phyloP scores from a whole-genome alignment of 2,113 vertebrate genomes.

The Proterorhinus semilunaris region DNA sequence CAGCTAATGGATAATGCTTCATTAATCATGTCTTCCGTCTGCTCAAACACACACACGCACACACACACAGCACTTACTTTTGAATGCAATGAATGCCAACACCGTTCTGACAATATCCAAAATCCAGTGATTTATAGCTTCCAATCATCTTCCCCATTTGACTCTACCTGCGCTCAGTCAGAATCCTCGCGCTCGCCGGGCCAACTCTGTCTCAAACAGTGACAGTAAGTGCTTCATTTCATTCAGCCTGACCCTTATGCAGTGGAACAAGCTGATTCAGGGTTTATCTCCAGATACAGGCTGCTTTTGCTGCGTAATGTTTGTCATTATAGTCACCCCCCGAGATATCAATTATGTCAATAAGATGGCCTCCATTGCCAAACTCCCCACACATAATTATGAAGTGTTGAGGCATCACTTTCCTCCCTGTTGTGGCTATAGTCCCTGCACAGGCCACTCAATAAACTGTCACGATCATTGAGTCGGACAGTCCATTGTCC shows the following conservation, averaged over 20 bases:
- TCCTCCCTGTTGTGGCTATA: constrained; percentile 18
- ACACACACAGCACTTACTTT: neutral
- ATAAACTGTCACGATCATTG: constrained; percentile 23
- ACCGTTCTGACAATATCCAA: neutral
- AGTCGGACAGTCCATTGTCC: constrained; percentile 6
- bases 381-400: constrained; percentile 45
- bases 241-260: constrained; percentile 42
- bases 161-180: constrained; percentile 9
- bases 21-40: too few relatives aligned
- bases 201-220: constrained; percentile 21
- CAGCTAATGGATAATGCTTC: neutral
- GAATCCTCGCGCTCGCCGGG: constrained; percentile 7
- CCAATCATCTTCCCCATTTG: constrained; percentile 28
- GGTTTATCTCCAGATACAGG: constrained; percentile 28
- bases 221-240: constrained; percentile 30
- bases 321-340: constrained; percentile 48
- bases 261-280: constrained; percentile 36
- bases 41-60: too few relatives aligned
- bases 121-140: constrained; percentile 1
- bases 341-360: constrained; percentile 60
- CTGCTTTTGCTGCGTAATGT: constrained; percentile 33
- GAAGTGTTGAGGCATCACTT: constrained; percentile 53
- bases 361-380: constrained; percentile 43
- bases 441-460: constrained; percentile 19
- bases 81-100: neutral